Conservation (phyloP, 2,888 invertebrate genomes). For the Microplitis manilae region DNA sequence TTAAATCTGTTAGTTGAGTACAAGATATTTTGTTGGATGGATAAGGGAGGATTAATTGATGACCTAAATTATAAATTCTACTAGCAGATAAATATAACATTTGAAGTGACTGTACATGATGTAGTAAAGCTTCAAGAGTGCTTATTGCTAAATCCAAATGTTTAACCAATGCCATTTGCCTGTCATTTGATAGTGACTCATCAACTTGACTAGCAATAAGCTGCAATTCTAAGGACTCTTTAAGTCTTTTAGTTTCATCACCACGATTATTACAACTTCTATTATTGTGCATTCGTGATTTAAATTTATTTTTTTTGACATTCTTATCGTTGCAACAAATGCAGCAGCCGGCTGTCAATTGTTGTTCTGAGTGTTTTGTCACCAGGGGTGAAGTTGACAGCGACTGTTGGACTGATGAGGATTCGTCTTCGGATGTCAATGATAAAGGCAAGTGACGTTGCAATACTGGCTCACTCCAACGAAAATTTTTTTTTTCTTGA, state of each 20-base stretch:
- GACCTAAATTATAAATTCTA: slow-evolving; percentile 51
- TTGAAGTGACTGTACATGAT: slow-evolving; percentile 53
- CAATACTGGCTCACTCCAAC: slow-evolving; percentile 53
- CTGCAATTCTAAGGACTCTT: slow-evolving; percentile 50
- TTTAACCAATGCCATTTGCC: slow-evolving; percentile 50
- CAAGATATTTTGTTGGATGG: slow-evolving; percentile 32
- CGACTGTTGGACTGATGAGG: slow-evolving; percentile 43
- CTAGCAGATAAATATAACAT: slow-evolving; percentile 51
- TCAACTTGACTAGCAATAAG: slow-evolving; percentile 54
- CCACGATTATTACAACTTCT: neutral
- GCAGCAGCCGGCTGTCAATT: slow-evolving; percentile 31
- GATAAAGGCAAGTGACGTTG: slow-evolving; percentile 44
- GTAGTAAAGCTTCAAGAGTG: slow-evolving; percentile 52
- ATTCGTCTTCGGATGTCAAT: slow-evolving; percentile 51
- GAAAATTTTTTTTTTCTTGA: slow-evolving; percentile 42
- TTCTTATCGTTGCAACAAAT: slow-evolving; percentile 35
- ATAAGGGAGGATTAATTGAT: slow-evolving; percentile 46
- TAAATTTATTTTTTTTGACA: slow-evolving; percentile 38
- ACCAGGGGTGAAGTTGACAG: slow-evolving; percentile 42
- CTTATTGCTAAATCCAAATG: slow-evolving; percentile 51
- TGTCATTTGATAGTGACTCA: slow-evolving; percentile 53
- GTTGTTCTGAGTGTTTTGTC: neutral
- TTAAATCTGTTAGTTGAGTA: slow-evolving; percentile 15
- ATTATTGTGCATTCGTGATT: neutral
- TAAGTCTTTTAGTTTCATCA: slow-evolving; percentile 40